These are phyloP conservation scores for Macquaria ambigua DNA, from an alignment of 2,113 vertebrate genomes.

Conservation along the genomic window DNA sequence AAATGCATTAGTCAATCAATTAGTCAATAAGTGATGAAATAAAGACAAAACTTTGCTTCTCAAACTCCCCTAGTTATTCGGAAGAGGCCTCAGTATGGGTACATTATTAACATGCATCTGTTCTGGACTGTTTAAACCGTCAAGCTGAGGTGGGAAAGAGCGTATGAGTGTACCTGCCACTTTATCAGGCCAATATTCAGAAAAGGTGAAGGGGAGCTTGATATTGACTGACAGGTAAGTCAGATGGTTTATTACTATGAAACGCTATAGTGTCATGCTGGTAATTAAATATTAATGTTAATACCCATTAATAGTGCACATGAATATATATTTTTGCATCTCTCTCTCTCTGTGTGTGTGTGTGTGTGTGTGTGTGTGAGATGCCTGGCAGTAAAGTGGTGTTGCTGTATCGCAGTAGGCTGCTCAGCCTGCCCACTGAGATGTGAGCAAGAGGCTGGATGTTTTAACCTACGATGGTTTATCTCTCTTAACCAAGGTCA, in stretches of 20 bases:
- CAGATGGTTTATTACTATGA: neutral
- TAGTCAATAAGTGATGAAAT: neutral
- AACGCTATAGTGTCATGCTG: neutral
- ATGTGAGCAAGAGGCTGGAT: constrained; percentile 26
- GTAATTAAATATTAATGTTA: too few species aligned
- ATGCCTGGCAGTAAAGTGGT: neutral
- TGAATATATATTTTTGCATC: constrained; percentile 3
- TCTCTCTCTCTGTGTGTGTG: neutral
- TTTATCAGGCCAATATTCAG: constrained; percentile 2
- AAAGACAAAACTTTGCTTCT: neutral
- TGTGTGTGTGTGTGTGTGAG: neutral
- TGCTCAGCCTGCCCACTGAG: constrained; percentile 29
- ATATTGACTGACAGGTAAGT: neutral
- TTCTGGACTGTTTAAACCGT: neutral
- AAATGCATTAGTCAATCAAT: neutral
- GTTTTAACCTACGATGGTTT: constrained; percentile 21
- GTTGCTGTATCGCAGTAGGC: constrained; percentile 37
- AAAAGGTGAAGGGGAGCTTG: neutral
- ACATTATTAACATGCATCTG: neutral
- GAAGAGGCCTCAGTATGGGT: neutral
- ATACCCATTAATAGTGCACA: neutral
- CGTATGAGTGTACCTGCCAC: neutral
- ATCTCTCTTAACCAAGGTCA: constrained; percentile 49
- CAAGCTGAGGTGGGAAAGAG: neutral
- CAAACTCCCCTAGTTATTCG: neutral